Base-by-base conservation (phyloP, 2,113 vertebrate genomes). In the Poeciliopsis prolifica region DNA sequence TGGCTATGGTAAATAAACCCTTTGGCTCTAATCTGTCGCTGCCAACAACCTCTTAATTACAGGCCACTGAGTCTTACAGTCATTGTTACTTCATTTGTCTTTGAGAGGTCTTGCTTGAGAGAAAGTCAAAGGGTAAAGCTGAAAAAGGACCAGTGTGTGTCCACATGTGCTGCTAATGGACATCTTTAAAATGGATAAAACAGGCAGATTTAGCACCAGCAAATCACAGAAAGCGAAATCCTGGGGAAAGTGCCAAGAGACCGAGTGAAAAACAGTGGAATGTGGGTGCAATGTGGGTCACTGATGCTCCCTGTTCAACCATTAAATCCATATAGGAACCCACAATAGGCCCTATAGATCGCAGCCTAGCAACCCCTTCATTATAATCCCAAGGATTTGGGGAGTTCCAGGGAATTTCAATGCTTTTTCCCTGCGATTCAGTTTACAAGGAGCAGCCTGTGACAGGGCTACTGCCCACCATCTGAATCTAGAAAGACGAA, bases 301-400 rank as follows among this genome's bases (percentile, higher is more conserved):
- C 37, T 72, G 80, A 80, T 82, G 85, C 83, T 81, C 84, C 72
- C 89, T 74, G 78, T 86, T 76, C 79, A 63, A 79, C 86, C 79
- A 76, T 35, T 87, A 82, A 90, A 83, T 86, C 88, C 81, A 91
- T 88, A 90, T 83, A 86, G 77, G 78, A 82, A 78, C 40, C 51
- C 81, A 92, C 89, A 93, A 93, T 86, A 83, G 87, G 28, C 86
- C 75, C 89, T 92, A 88, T 90, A 89, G 86, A 89, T 86, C 9
- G 91, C 80, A 90, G 86, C 93, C 86, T 86, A 89, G 93, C 92
- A 93, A 94, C 93, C 70, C 26, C 75, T 87, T 89, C 86, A 91
- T 91, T 91, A 85, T 82, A 91, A 91, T 88, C 86, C 87, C 76
- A 81, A 68, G 85, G 89, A 91, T 88, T 91, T 89, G 81, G 81